phyloP scores from a whole-genome alignment of 2,113 vertebrate species.

The Cavia aperea region DNA sequence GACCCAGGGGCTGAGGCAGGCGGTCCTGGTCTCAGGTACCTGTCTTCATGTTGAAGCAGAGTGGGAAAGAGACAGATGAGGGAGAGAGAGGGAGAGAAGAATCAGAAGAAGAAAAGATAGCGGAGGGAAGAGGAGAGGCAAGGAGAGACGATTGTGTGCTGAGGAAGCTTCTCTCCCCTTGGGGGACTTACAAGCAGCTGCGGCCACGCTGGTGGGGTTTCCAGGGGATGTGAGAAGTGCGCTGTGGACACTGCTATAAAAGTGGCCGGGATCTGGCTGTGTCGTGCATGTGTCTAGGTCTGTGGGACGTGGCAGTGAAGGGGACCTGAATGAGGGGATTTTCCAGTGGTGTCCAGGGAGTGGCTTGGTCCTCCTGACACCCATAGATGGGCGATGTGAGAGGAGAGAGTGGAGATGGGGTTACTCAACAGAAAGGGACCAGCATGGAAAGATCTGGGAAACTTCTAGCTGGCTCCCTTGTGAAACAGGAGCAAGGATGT shows the following conservation, averaged over 20 bases:
- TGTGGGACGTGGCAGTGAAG: not conserved
- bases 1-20: not conserved
- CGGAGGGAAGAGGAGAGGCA: not conserved
- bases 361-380: not conserved
- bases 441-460: not conserved
- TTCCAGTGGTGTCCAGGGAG: not conserved
- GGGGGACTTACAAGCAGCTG: no score
- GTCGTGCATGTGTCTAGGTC: no score
- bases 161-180: not conserved
- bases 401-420: not conserved
- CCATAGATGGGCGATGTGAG: not conserved
- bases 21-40: not conserved
- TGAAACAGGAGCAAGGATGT: not conserved
- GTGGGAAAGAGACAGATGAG: not conserved
- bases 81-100: no score
- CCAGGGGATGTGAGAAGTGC: not conserved
- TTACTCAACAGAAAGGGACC: not conserved
- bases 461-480: not conserved
- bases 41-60: not conserved
- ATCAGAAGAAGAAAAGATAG: not conserved
- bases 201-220: not conserved
- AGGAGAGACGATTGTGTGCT: not conserved
- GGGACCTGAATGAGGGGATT: not conserved
- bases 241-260: not conserved
- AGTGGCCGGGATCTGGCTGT: not conserved